Base-by-base conservation (phyloP, 1,140 invertebrate genomes). In the Cotesia vestalis region DNA sequence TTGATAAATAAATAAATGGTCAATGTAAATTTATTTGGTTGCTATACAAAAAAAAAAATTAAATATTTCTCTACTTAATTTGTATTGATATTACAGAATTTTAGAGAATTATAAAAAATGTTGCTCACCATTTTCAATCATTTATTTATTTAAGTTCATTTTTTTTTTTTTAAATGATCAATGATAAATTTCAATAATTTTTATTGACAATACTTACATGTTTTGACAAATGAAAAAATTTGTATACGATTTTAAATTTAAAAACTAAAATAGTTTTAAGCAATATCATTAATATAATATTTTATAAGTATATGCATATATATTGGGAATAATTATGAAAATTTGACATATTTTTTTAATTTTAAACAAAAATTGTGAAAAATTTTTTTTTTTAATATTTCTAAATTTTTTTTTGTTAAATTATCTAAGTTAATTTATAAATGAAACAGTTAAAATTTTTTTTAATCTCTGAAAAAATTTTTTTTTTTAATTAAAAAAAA, bases 1-100 rank as follows among this genome's bases (percentile, higher is more conserved):
- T 27, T 27, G 27, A 27, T 27, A 27, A 27, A 27, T 27, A 55
- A 17, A 66, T 38, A 40, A 66, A 51, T 51, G 17, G 52, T 66
- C 40, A 46, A 17, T 66, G 38, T 20, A 66, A 66, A 66, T 51
- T 66, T 66, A 63, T 52, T 27, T 70, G 68, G 27, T 70, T 27
- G 27, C 27, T 27, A 27, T 27, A 27, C 27, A 27, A 27, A 27
- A 27, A 27, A 20, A 20, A 9, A 55, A n/a, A 55, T 55, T 55
- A 2, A 14, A 55, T 55, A 55, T 55, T 55, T n/a, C 5, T 14
- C 17, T 55, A 4, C 14, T 55, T 14, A 55, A 9, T 17, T 17
- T 17, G 17, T 9, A 40, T 40, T 40, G 38, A 8, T 40, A 40
- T 9, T 11, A 11, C 11, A 2, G 11, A 46, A 46, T 6, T 46